phyloP scores from a whole-genome alignment of 23 tunicate species.

The Aplidium turbinatum region DNA sequence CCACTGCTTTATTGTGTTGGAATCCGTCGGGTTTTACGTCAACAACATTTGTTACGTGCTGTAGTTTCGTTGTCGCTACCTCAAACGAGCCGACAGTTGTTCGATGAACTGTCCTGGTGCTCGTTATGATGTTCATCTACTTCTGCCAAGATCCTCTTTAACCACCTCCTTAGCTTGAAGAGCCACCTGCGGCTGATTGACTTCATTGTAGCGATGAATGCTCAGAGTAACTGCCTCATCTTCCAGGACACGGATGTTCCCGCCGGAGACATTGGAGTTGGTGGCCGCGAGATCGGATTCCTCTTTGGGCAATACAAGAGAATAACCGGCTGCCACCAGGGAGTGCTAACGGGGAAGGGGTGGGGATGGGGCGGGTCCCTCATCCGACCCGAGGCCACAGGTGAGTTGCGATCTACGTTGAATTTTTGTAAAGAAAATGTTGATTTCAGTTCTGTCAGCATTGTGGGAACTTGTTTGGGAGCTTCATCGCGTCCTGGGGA shows the following conservation, averaged over 20 bases:
- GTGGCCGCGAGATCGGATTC: not conserved
- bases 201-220: no score
- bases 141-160: no score
- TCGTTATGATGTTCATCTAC: no score
- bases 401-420: not conserved
- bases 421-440: not conserved
- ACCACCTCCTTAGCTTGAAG: no score
- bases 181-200: no score
- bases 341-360: constrained; percentile 4
- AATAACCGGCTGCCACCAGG: not conserved
- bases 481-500: no score
- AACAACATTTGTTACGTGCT: no score
- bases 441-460: not conserved
- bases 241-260: constrained; percentile 2
- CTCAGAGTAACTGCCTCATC: not conserved
- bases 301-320: constrained; percentile 13
- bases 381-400: not conserved
- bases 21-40: no score
- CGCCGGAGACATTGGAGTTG: constrained; percentile 14
- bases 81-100: no score
- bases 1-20: no score
- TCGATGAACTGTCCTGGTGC: no score
- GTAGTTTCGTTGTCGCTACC: no score
- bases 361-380: not conserved
- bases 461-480: not conserved